These are phyloP conservation scores for Sogatella furcifera DNA, from an alignment of 1,140 invertebrate species.

Conservation along the genomic window DNA sequence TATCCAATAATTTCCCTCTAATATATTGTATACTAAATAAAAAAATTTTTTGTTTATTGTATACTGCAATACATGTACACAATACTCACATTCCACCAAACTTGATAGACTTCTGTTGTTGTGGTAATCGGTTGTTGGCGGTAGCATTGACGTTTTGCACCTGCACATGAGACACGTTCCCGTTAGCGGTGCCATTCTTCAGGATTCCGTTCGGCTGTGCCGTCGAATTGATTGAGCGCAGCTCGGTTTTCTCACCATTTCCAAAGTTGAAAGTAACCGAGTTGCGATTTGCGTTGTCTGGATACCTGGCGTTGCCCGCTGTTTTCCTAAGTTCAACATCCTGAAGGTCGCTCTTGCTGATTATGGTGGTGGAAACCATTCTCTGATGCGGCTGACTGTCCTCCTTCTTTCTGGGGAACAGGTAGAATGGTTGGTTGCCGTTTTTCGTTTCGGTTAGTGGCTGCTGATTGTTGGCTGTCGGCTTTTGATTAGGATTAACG, in stretches of 20 bases:
- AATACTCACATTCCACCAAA: slow-evolving; percentile 20
- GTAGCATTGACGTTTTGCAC: slow-evolving; percentile 4
- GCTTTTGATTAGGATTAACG: neutral
- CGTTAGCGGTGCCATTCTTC: slow-evolving; percentile 17
- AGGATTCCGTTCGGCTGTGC: slow-evolving; percentile 18
- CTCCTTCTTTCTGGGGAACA: neutral
- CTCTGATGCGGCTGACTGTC: neutral
- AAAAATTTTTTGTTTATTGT: too few relatives aligned
- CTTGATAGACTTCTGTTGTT: slow-evolving; percentile 17
- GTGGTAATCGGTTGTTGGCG: neutral
- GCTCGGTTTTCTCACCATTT: slow-evolving; percentile 12
- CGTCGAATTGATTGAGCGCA: slow-evolving; percentile 5
- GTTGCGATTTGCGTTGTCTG: slow-evolving; percentile 10
- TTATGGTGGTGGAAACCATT: neutral
- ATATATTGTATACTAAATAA: too few relatives aligned
- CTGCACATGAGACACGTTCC: slow-evolving; percentile 16
- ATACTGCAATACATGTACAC: too few relatives aligned
- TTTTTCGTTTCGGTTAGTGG: neutral
- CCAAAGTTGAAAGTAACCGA: slow-evolving; percentile 18
- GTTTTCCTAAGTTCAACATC: slow-evolving; percentile 6
- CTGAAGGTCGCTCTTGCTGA: neutral
- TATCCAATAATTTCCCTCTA: too few relatives aligned
- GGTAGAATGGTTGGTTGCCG: neutral
- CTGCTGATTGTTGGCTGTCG: neutral
- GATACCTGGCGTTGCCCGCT: neutral